phyloP scores from a whole-genome alignment of 1,140 invertebrate species.

The Adoxophyes honmai region DNA sequence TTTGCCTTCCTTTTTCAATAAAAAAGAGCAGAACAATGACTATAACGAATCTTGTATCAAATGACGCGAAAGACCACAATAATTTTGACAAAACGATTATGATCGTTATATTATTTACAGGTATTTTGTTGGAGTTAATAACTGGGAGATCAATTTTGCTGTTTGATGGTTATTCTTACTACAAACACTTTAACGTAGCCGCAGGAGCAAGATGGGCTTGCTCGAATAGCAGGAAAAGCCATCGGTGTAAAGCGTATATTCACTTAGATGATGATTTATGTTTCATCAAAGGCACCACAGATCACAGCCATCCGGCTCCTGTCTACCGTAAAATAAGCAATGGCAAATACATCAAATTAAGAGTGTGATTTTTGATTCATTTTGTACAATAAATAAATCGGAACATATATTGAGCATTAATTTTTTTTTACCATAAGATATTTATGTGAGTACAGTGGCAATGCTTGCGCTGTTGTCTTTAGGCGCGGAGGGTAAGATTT shows the following conservation, averaged over 20 bases:
- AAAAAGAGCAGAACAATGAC: too few relatives aligned
- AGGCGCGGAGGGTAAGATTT: too few relatives aligned
- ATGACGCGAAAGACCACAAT: too few relatives aligned
- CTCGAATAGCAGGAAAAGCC: conserved; percentile 19
- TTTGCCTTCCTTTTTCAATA: too few relatives aligned
- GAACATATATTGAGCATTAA: neutral
- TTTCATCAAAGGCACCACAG: conserved; percentile 16
- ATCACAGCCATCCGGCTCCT: conserved; percentile 22
- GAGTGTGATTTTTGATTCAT: too few relatives aligned
- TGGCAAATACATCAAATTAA: too few relatives aligned
- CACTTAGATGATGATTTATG: conserved; percentile 25
- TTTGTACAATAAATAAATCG: too few relatives aligned
- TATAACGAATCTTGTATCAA: too few relatives aligned
- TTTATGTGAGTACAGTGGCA: neutral
- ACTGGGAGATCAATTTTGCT: neutral
- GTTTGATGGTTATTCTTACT: conserved; percentile 28
- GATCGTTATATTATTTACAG: too few relatives aligned
- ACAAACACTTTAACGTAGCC: conserved; percentile 21
- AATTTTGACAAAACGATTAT: too few relatives aligned
- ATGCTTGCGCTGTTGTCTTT: neutral
- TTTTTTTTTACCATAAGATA: neutral
- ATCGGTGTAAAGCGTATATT: conserved; percentile 25
- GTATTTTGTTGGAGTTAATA: neutral
- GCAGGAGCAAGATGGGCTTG: conserved; percentile 27
- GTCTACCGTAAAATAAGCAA: neutral